Conservation (phyloP, 2,113 vertebrate species). For the Suricata suricatta region DNA sequence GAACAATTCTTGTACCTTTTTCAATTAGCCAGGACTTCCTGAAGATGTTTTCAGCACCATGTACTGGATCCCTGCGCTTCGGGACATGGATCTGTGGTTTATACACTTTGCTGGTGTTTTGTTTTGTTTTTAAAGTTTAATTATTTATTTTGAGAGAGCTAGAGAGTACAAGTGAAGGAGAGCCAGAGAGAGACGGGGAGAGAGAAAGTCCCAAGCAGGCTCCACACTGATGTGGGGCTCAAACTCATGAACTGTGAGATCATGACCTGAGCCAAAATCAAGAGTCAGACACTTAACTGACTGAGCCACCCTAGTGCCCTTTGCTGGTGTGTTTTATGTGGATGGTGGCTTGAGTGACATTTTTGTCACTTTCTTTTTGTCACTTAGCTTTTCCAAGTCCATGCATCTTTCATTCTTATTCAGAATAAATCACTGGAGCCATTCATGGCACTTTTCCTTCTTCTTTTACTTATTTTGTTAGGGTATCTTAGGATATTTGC, state of each 20-base stretch:
- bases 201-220: no score
- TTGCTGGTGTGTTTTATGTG: slow-evolving; percentile 4
- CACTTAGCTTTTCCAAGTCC: slow-evolving; percentile 37
- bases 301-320: background rate
- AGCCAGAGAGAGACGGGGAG: no score
- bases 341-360: background rate
- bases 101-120: background rate
- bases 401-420: slow-evolving; percentile 37
- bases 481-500: slow-evolving; percentile 51
- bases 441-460: slow-evolving; percentile 11
- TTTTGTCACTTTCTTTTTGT: slow-evolving; percentile 17
- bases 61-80: background rate
- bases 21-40: slow-evolving; percentile 14
- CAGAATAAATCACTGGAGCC: slow-evolving; percentile 27
- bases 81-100: background rate
- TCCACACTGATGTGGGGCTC: no score
- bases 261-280: no score
- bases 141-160: no score
- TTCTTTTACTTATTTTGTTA: slow-evolving; percentile 17
- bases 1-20: slow-evolving; percentile 22
- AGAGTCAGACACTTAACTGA: no score
- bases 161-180: no score
- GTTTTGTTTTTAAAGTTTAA: no score
- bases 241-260: no score
- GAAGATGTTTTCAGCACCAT: background rate